Percentiles rank a stretch among this genome's conserved stretches.
Evolutionary conservation across 2,888 invertebrate species (phyloP).

Genomic region (Drepana falcataria): DNA sequence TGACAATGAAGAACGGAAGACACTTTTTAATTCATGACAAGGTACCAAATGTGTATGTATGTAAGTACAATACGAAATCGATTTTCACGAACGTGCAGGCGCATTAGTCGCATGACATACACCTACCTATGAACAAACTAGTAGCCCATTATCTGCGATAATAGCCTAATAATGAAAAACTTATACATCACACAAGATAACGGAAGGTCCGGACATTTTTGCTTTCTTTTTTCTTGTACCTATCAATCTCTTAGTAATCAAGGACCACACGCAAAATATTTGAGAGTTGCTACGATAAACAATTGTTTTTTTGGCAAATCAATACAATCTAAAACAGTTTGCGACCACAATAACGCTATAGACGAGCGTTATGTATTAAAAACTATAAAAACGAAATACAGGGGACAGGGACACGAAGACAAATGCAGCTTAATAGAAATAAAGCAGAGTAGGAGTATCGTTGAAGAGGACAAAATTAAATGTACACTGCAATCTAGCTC

Average conservation of each 20-base stretch:
- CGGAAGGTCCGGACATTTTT: conserved; percentile 28
- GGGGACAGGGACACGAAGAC: conserved; percentile 46
- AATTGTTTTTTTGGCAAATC: too few relatives aligned
- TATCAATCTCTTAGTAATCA: conserved; percentile 28
- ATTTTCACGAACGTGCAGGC: not conserved
- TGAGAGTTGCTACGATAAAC: too few relatives aligned
- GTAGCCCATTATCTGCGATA: conserved; percentile 5
- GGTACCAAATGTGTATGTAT: not conserved
- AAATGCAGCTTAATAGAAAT: conserved; percentile 18
- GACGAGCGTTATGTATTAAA: conserved; percentile 14
- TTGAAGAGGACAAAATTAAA: too few relatives aligned
- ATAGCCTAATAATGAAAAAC: conserved; percentile 10
- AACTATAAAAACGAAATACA: conserved; percentile 26
- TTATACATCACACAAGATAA: conserved; percentile 28
- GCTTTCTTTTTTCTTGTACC: conserved; percentile 20
- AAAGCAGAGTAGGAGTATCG: not conserved
- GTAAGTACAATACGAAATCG: too few relatives aligned
- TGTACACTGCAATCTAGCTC: too few relatives aligned
- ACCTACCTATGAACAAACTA: conserved; percentile 13
- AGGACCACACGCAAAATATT: conserved; percentile 25
- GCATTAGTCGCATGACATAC: not conserved
- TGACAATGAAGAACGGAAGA: conserved; percentile 19
- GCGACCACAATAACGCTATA: too few relatives aligned
- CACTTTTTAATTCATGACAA: not conserved
- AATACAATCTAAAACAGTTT: too few relatives aligned